These are phyloP conservation scores for Pipra filicauda DNA, from an alignment of 2,113 vertebrate genomes.

Conservation along the genomic window DNA sequence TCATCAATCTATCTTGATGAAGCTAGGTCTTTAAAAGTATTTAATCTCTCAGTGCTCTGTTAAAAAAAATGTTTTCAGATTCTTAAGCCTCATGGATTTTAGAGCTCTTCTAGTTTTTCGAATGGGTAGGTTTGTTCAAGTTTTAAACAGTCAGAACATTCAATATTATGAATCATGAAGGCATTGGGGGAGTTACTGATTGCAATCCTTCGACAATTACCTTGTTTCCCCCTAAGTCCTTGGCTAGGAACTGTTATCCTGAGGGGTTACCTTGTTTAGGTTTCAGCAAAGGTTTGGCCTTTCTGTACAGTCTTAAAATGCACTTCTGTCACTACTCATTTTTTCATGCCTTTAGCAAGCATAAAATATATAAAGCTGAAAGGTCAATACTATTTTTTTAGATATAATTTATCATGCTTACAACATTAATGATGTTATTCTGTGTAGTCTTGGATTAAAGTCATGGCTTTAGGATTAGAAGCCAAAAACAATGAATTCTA, in stretches of 20 bases:
- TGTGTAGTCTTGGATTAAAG: constrained; percentile 51
- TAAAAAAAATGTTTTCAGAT: background rate
- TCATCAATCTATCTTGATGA: background rate
- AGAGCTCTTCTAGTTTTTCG: background rate
- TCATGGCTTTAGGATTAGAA: constrained; percentile 22
- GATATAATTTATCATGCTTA: constrained; percentile 43
- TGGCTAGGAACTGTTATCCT: constrained; percentile 10
- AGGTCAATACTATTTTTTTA: constrained; percentile 32
- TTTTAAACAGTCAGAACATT: background rate
- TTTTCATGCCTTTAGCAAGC: constrained; percentile 23
- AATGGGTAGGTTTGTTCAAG: background rate
- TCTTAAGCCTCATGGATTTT: background rate
- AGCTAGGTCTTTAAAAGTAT: background rate
- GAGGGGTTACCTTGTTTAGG: constrained; percentile 19
- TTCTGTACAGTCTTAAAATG: constrained; percentile 23
- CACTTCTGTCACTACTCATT: constrained; percentile 28
- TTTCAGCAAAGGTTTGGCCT: constrained; percentile 24
- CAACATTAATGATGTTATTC: constrained; percentile 48
- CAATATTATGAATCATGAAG: constrained; percentile 29
- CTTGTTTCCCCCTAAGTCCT: background rate
- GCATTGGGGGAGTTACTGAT: constrained; percentile 18
- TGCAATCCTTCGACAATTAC: constrained; percentile 35
- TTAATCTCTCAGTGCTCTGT: background rate
- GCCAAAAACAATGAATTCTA: constrained; percentile 47
- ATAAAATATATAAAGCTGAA: constrained; percentile 11